Conservation (phyloP, 2,797 vertebrate species). For the Taeniopygia guttata region DNA sequence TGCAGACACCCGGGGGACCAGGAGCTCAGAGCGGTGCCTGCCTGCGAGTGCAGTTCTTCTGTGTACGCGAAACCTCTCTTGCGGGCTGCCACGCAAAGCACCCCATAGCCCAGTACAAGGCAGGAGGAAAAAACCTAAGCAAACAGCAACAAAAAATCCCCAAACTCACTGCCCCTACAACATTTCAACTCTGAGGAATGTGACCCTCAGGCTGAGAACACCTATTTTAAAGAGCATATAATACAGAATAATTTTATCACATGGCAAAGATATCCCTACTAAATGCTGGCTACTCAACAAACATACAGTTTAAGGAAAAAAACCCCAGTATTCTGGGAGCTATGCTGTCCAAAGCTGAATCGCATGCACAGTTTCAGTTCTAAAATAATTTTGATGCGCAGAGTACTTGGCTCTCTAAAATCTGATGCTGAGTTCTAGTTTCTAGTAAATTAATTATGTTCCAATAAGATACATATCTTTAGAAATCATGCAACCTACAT, state of each 20-base stretch:
- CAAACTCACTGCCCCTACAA: neutral
- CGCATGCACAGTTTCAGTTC: neutral
- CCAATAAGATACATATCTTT: neutral
- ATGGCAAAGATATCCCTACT: neutral
- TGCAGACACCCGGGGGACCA: neutral
- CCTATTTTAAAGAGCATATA: neutral
- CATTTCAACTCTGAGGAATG: neutral
- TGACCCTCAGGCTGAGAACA: neutral
- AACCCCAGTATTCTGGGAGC: neutral
- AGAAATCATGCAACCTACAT: neutral
- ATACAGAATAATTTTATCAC: neutral
- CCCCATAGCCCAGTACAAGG: neutral
- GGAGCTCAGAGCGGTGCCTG: fast-evolving
- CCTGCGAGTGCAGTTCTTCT: neutral
- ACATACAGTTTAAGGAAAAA: neutral
- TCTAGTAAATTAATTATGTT: neutral
- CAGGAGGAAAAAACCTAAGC: neutral
- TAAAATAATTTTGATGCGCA: neutral
- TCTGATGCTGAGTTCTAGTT: neutral
- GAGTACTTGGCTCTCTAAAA: neutral
- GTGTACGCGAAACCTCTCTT: neutral
- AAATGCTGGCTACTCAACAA: neutral
- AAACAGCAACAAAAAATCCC: neutral
- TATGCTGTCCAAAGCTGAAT: neutral
- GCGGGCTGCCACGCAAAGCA: fast-evolving